These are phyloP conservation scores for Platygyra sinensis DNA, from an alignment of 64 coral and sea anemone species.

Conservation along the genomic window DNA sequence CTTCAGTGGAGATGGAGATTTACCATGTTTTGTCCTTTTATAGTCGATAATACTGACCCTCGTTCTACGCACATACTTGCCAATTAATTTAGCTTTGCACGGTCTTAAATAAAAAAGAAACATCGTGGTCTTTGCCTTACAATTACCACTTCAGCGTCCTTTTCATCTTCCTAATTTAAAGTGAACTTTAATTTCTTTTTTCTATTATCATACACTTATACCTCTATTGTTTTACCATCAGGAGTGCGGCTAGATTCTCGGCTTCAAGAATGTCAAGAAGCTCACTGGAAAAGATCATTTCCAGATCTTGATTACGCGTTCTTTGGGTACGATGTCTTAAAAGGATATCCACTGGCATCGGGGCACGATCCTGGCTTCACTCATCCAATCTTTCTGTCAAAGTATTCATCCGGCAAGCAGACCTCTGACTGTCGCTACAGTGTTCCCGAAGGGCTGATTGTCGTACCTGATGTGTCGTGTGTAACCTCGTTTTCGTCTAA, in stretches of 20 bases:
- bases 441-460: constrained; percentile 31
- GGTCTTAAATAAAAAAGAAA: too few relatives aligned
- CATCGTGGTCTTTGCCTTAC: too few relatives aligned
- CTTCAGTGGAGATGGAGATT: too few relatives aligned
- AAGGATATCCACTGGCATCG: constrained; percentile 31
- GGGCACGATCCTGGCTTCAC: constrained; percentile 49
- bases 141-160: too few relatives aligned
- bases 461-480: constrained; percentile 51
- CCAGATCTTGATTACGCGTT: constrained; percentile 42
- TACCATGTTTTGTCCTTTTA: too few relatives aligned
- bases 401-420: neutral
- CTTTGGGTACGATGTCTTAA: constrained; percentile 37
- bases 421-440: constrained; percentile 63
- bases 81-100: too few relatives aligned
- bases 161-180: neutral
- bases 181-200: neutral
- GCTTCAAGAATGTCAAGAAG: constrained; percentile 37
- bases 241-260: constrained; percentile 32
- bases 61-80: too few relatives aligned
- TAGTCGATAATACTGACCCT: too few relatives aligned
- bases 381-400: constrained; percentile 29
- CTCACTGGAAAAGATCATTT: constrained; percentile 39
- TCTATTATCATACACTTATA: neutral
- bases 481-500: constrained; percentile 32
- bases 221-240: neutral